These are phyloP conservation scores for Onychostoma macrolepis DNA, from an alignment of 2,113 vertebrate species.

Conservation along the genomic window DNA sequence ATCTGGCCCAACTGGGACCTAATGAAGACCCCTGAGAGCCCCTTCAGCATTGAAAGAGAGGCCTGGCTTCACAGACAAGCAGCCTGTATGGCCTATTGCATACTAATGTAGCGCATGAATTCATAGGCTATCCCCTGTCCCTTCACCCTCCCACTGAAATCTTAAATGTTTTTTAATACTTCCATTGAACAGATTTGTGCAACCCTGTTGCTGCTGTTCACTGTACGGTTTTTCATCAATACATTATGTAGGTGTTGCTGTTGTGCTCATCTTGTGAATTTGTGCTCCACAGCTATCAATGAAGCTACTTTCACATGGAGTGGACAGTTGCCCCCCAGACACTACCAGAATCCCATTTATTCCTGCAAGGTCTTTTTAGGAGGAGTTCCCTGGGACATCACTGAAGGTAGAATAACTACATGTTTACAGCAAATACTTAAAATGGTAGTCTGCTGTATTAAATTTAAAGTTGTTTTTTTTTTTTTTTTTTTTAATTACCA, in stretches of 20 bases:
- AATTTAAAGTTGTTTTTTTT: too few relatives aligned
- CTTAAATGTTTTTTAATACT: not conserved
- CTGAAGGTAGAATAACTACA: conserved; percentile 82
- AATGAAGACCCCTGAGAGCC: conserved; percentile 87
- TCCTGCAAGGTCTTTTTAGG: conserved; percentile 98
- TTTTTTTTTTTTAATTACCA: too few relatives aligned
- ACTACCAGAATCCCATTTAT: conserved; percentile 95
- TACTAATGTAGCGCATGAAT: not conserved
- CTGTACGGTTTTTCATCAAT: not conserved
- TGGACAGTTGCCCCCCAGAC: conserved; percentile 92
- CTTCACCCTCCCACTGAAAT: not conserved
- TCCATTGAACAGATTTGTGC: not conserved
- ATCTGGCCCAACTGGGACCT: conserved; percentile 90
- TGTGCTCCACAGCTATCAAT: conserved; percentile 84
- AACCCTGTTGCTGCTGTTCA: not conserved
- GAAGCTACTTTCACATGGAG: conserved; percentile 98
- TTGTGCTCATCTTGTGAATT: not conserved
- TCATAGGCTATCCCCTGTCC: too few relatives aligned
- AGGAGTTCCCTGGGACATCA: conserved; percentile 98
- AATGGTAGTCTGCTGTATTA: too few relatives aligned
- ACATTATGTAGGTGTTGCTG: not conserved
- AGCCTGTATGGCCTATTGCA: conserved; percentile 77
- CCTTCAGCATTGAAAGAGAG: conserved; percentile 96
- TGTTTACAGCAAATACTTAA: not conserved
- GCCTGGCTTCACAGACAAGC: conserved; percentile 95